These are phyloP conservation scores for Vannuccia rotundouncinata DNA, from an alignment of 2,888 invertebrate genomes.

Conservation along the genomic window DNA sequence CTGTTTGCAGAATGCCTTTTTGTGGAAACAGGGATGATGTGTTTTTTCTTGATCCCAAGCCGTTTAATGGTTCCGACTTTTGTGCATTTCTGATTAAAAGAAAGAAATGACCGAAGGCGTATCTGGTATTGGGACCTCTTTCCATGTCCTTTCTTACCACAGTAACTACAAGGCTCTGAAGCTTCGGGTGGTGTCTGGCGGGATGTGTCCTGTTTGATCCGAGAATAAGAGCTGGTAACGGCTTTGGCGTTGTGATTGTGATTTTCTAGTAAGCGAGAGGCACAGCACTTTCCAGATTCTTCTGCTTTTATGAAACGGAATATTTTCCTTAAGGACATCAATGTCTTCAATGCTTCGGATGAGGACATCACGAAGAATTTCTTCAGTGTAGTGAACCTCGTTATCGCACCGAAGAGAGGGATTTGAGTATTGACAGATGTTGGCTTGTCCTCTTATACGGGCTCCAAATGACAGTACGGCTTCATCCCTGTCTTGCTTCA, in stretches of 20 bases:
- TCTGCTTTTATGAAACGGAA: not conserved
- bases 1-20: slow-evolving; percentile 44
- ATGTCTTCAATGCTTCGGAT: slow-evolving; percentile 37
- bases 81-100: not conserved
- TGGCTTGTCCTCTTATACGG: slow-evolving; percentile 41
- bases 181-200: slow-evolving; percentile 28
- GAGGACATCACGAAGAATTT: slow-evolving; percentile 40
- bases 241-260: slow-evolving; percentile 37
- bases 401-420: slow-evolving; percentile 33
- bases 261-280: slow-evolving; percentile 40
- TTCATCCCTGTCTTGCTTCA: slow-evolving; percentile 42
- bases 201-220: not conserved
- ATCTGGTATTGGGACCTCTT: slow-evolving; percentile 34
- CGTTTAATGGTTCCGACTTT: not conserved
- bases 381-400: slow-evolving; percentile 41
- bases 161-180: slow-evolving; percentile 40
- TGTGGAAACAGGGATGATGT: slow-evolving; percentile 43
- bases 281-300: not conserved
- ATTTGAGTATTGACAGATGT: slow-evolving; percentile 41
- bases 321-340: slow-evolving; percentile 27
- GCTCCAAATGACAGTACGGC: slow-evolving; percentile 41
- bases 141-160: slow-evolving; percentile 43
- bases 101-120: not conserved
- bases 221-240: slow-evolving; percentile 39
- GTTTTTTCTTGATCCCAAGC: not conserved